These are phyloP conservation scores for Eucidaris tribuloides DNA, from an alignment of 35 echinoderm and acorn worm genomes.

Conservation along the genomic window DNA sequence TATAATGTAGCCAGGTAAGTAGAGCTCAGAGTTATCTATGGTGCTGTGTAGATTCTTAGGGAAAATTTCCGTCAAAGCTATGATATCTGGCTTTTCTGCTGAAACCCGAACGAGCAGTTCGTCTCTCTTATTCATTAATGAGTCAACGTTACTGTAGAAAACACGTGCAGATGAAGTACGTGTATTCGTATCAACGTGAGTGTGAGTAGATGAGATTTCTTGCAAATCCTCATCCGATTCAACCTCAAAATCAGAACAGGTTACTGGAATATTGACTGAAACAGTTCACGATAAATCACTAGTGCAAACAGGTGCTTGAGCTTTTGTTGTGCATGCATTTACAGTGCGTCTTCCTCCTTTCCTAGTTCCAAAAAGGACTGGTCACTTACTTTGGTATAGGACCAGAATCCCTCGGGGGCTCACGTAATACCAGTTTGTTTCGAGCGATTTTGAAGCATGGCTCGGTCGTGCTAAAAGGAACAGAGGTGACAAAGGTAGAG, in stretches of 20 bases:
- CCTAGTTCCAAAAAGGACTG: background rate
- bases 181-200: background rate
- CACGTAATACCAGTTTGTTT: constrained; percentile 2
- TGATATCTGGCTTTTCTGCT: background rate
- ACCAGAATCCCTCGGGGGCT: background rate
- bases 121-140: background rate
- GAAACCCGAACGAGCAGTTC: background rate
- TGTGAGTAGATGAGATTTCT: background rate
- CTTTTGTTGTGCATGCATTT: background rate
- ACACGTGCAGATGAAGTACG: background rate
- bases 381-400: background rate
- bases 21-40: background rate
- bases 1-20: background rate
- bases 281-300: no score
- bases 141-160: background rate
- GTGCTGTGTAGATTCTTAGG: background rate
- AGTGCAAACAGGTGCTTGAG: background rate
- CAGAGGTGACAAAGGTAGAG: no score
- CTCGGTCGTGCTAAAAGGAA: no score
- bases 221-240: background rate
- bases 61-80: no score
- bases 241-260: no score
- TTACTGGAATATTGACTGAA: no score
- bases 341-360: background rate
- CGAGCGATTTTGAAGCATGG: no score